Conservation (phyloP, 2,113 vertebrate species). For the Parotia lawesii region DNA sequence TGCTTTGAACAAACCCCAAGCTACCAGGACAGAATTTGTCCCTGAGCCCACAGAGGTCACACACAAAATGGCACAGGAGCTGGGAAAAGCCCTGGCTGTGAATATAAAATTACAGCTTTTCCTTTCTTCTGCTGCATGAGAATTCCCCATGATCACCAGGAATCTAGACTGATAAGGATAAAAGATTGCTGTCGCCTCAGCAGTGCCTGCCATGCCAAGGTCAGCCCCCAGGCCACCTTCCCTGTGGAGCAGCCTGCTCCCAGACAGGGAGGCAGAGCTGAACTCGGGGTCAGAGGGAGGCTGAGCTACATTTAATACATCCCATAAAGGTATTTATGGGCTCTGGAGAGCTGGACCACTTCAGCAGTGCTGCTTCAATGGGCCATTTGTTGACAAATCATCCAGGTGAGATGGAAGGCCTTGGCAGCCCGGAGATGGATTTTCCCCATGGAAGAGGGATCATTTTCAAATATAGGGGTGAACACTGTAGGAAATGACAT, state of each 20-base stretch:
- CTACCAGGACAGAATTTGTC: not conserved
- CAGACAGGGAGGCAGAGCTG: not conserved
- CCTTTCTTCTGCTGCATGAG: not conserved
- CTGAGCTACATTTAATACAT: not conserved
- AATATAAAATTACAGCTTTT: not conserved
- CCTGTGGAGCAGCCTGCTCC: not conserved
- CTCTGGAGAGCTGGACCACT: not conserved
- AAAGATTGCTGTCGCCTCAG: not conserved
- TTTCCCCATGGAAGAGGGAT: not conserved
- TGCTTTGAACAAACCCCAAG: not conserved
- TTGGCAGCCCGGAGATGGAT: not conserved
- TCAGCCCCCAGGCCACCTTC: not conserved
- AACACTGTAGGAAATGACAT: rapidly evolving
- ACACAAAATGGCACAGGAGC: not conserved
- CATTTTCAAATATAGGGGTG: not conserved
- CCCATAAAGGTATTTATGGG: not conserved
- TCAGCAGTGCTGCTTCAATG: not conserved
- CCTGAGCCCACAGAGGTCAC: not conserved
- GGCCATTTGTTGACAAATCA: not conserved
- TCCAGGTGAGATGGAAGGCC: not conserved
- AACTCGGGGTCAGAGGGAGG: not conserved
- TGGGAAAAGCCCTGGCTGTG: not conserved
- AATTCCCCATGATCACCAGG: not conserved
- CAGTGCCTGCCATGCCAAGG: not conserved
- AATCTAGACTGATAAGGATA: not conserved